Base-by-base conservation (phyloP, 2,113 vertebrate genomes). In the Sialia sialis region DNA sequence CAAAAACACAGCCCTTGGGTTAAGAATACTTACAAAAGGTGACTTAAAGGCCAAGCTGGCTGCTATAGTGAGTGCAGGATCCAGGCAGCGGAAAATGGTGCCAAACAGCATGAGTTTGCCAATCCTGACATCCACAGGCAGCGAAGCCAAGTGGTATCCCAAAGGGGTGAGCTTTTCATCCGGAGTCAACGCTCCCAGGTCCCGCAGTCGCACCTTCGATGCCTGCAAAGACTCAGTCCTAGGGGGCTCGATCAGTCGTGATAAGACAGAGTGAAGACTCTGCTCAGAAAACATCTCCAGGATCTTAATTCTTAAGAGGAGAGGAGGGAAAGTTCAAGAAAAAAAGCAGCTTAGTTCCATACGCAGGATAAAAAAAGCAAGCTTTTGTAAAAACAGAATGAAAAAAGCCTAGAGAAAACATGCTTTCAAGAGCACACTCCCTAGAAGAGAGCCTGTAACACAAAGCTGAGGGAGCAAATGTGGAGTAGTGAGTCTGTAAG, bases 61-160 rank as follows among this genome's bases (percentile, higher is more conserved):
- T 46, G 99, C 99, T 64, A 99, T 99, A 79, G 99, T 99, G 70
- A 99, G 98, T 0, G 98, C 99, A 23, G 99, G 99, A 93, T 99
- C 99, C 64, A 99, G 98, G 95, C 99, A 99, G 93, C 99, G 99
- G 97, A 99, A 99, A 60, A 99, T 99, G 84, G 99, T 98, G 13
- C 99, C 99, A 38, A 99, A 99, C 15, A 99, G 97, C 98, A 99
- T 99, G 44, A 99, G 98, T 46, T 99, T 99, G 38, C 99, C 99
- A 20, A 99, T 99, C 91, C 99, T 98, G 87, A 99, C 99, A 77
- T 99, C 99, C 7, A 99, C 99, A 0, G 99, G 99, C 97, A 99
- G 98, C 17, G 98, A 99, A 84, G 99, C 99, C 97, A 99, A 95
- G 97, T 99, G 99, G 96, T 99, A 99, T 7, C 99, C 99, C 86